Percentiles rank a stretch among this genome's conserved stretches.
Conservation (phyloP, 2,888 invertebrate genomes). For the Digitonthophagus gazella region DNA sequence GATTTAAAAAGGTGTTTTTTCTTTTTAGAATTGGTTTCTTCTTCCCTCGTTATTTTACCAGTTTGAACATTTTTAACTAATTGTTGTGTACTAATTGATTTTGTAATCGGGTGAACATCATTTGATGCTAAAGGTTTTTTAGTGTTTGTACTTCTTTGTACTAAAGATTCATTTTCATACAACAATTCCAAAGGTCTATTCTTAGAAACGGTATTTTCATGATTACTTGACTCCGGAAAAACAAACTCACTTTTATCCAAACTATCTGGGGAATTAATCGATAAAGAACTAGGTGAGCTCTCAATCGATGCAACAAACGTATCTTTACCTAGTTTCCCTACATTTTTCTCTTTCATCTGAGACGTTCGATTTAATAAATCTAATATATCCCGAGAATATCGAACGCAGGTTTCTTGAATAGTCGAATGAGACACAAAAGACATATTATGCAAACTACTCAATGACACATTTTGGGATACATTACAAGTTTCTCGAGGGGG, state of each 20-base stretch:
- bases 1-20: not conserved
- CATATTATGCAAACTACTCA: slow-evolving; percentile 11
- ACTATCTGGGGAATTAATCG: too few species aligned
- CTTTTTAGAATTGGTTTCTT: not conserved
- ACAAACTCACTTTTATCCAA: too few species aligned
- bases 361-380: slow-evolving; percentile 23
- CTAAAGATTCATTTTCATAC: not conserved
- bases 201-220: too few species aligned
- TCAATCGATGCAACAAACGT: not conserved
- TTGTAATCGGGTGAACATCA: too few species aligned
- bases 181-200: not conserved
- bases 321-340: not conserved
- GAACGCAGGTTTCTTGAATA: slow-evolving; percentile 23
- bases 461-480: slow-evolving; percentile 12
- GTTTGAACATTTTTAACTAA: too few species aligned
- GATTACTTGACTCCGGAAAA: slow-evolving; percentile 1
- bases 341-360: not conserved
- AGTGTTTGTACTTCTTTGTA: not conserved
- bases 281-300: too few species aligned
- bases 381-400: slow-evolving; percentile 23
- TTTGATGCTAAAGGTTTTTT: too few species aligned
- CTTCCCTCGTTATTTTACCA: not conserved
- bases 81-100: too few species aligned
- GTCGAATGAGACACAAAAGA: slow-evolving; percentile 10
- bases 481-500: slow-evolving; percentile 12